phyloP scores from a whole-genome alignment of 23 tunicate genomes.

The Trididemnum nubilum region DNA sequence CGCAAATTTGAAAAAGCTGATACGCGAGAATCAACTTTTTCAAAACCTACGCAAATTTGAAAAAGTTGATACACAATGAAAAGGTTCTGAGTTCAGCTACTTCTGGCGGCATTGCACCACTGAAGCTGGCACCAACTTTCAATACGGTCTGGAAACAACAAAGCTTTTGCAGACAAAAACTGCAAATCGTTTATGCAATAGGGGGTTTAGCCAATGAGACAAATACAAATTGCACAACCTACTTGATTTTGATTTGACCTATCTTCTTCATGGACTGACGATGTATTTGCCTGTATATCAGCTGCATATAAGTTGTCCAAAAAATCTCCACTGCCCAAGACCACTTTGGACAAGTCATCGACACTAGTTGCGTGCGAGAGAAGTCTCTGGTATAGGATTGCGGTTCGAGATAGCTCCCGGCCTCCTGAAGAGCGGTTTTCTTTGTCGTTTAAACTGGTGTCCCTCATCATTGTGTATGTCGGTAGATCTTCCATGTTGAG shows the following conservation, averaged over 20 bases:
- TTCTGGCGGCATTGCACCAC: no score
- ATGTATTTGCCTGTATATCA: neutral
- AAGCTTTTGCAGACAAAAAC: no score
- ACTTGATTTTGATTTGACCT: constrained; percentile 45
- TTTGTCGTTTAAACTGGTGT: neutral
- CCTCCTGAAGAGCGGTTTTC: neutral
- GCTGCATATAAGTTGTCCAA: constrained; percentile 47
- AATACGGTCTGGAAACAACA: no score
- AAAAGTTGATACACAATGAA: no score
- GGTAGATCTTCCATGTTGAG: constrained; percentile 87
- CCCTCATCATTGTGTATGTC: constrained; percentile 51
- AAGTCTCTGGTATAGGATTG: constrained; percentile 44
- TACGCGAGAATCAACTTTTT: no score
- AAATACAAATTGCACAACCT: no score
- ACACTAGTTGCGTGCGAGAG: constrained; percentile 44
- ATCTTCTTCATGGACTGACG: neutral
- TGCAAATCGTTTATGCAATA: no score
- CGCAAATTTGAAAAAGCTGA: no score
- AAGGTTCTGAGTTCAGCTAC: no score
- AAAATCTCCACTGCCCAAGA: constrained; percentile 40
- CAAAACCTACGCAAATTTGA: no score
- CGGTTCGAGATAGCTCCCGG: constrained; percentile 40
- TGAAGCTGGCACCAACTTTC: no score
- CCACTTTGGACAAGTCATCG: constrained; percentile 35
- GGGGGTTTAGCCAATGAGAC: no score